A percentile compares a stretch with the other conserved stretches of the same genome.
Conservation (phyloP, 2,888 invertebrate species). For the Lymantria monacha region DNA sequence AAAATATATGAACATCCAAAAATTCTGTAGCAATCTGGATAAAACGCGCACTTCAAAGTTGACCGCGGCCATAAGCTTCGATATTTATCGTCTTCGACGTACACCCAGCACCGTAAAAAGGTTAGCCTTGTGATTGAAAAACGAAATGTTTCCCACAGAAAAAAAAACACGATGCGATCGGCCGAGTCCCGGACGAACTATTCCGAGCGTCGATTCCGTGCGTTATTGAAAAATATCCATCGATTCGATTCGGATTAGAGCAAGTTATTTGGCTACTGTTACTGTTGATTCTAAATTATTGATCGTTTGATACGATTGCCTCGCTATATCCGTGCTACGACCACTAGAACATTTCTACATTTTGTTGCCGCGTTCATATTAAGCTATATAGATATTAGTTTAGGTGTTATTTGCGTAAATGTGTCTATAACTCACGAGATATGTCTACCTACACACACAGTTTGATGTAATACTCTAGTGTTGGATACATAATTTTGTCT, state of each 20-base stretch:
- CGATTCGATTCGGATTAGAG: conserved; percentile 74
- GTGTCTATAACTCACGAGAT: conserved; percentile 30
- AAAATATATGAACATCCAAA: conserved; percentile 36
- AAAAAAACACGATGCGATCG: conserved; percentile 37
- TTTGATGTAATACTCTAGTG: conserved; percentile 18
- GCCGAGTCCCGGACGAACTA: conserved; percentile 35
- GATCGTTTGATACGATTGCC: conserved; percentile 44
- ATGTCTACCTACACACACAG: conserved; percentile 29
- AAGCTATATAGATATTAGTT: conserved; percentile 43
- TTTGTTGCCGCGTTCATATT: conserved; percentile 29
- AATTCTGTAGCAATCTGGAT: conserved; percentile 54
- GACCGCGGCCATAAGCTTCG: conserved; percentile 72
- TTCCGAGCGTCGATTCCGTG: conserved; percentile 35
- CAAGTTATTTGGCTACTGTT: conserved; percentile 70
- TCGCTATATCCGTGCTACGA: conserved; percentile 7
- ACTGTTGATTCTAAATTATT: conserved; percentile 71
- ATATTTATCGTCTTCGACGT: conserved; percentile 69
- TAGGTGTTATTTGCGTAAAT: conserved; percentile 64
- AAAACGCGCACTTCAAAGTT: conserved; percentile 64
- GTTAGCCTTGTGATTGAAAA: conserved; percentile 69
- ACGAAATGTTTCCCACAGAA: conserved; percentile 69
- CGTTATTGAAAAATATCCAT: conserved; percentile 72
- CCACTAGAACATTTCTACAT: conserved; percentile 18
- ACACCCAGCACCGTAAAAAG: conserved; percentile 64
- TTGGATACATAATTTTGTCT: conserved; percentile 42